Base-by-base conservation (phyloP, 2,113 vertebrate genomes). In the Oceanites oceanicus region DNA sequence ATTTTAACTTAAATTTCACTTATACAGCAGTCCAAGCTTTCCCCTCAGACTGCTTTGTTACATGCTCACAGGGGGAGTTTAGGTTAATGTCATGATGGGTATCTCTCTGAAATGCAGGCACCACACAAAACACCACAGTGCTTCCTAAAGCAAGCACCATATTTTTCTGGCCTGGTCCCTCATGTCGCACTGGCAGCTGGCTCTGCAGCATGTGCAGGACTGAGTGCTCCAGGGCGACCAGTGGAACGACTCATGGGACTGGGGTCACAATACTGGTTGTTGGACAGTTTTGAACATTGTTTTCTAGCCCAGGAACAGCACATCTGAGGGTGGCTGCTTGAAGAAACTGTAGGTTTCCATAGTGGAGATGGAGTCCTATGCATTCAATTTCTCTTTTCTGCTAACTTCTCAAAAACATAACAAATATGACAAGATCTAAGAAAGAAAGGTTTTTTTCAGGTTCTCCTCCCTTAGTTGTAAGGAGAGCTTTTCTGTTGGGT, bases 191-290 rank as follows among this genome's bases (percentile, higher is more conserved):
- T 11, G 3, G 88, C 70, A 77, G 34, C 45, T 72, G 67, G 13
- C 38, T 65, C 21, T 58, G 70, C 6, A 1, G 36, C 66, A 61
- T 3, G 0, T 5, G 1, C 23, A 8, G 32, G 50, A 88, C 19
- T 20, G 25, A 91, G 59, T 0, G 0, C 45, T 71, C 50, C 84
- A 56, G 32, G 1, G 1, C 0, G 0, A 63, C 30, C 55, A 50
- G 34, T 19, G 34, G 29, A 52, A 72, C 38, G 21, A 5, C 59
- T 52, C 49, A n/a, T 2, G 15, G 65, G 59, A n/a, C 38, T 55
- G 19, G 19, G 42, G 13, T 79, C 44, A 56, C 0, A 0, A 18
- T 38, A 20, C 44, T 68, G 38, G 27, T 42, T 20, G 26, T 3
- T 73, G 61, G 65, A 55, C 15, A 44, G 15, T 42, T 38, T 23